Conservation (phyloP, 2,113 vertebrate genomes). For the Elaphurus davidianus region DNA sequence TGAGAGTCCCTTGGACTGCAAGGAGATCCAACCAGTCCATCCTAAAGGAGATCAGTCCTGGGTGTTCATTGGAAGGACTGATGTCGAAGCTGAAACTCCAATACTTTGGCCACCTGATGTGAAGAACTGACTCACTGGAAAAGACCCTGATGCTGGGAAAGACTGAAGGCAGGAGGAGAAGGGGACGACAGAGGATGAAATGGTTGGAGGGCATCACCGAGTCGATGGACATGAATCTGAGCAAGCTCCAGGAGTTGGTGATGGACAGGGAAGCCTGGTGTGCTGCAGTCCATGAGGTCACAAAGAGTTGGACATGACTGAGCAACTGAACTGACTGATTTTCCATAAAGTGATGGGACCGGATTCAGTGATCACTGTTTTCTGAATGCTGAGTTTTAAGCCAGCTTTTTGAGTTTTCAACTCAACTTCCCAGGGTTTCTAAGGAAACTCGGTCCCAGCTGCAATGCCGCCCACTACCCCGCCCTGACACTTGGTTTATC, state of each 20-base stretch:
- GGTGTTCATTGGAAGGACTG: background rate
- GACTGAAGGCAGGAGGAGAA: background rate
- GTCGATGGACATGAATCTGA: background rate
- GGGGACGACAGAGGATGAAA: background rate
- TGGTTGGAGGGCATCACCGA: background rate
- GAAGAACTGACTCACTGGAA: background rate
- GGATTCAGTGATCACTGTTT: background rate
- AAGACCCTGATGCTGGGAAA: background rate
- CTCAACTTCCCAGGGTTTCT: background rate
- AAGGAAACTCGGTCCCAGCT: background rate
- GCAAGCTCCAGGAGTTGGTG: background rate
- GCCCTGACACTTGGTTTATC: rapidly evolving
- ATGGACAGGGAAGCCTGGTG: background rate
- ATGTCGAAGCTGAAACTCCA: background rate
- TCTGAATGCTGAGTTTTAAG: background rate
- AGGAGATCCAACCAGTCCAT: background rate
- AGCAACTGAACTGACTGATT: background rate
- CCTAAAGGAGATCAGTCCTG: background rate
- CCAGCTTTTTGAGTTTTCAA: background rate
- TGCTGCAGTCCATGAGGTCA: background rate
- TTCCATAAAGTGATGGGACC: background rate
- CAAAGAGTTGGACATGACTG: background rate
- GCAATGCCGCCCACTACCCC: rapidly evolving
- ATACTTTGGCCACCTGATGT: background rate
- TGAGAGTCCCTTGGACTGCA: background rate